Evolutionary conservation across 1,140 invertebrate species (phyloP), one percentile per base, ranked within the genome.

Genomic region (Ostrea denselamellosa): DNA sequence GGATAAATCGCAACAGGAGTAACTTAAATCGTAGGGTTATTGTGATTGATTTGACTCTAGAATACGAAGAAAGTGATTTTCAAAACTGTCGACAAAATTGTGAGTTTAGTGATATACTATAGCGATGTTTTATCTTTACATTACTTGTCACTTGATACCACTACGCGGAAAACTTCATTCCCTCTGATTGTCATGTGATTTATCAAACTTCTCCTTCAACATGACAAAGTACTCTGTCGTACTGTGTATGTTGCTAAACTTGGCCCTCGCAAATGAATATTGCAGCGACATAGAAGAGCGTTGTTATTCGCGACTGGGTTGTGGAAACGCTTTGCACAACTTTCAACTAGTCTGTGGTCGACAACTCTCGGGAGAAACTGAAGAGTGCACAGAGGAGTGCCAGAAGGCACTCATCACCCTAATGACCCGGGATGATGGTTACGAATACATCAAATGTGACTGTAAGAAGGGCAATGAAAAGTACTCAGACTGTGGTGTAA

Each of bases 401-500:
- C 89, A 92, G 88, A 90, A 89, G 25, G 92, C 92, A 25, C 88
- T 93, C 4, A 90, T 93, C 17, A 93, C 93, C 2, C 88, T 93
- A 5, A 84, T 93, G 25, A 90, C 91, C n/a, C 90, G 91, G 5
- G 92, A 92, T 77, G 91, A 93, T 85, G 92, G 92, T 0, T 82
- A 87, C n/a, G 90, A 91, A 25, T 93, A 93, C 90, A 90, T 94
- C 17, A 91, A 91, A 85, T 94, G 93, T 88, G 86, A 93, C 77
- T 94, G 93, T 82, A 68, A 87, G 17, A 85, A 65, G 28, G 90
- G 90, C 34, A 89, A 92, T 51, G 62, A 86, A n/a, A 87, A 58
- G n/a, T 90, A 90, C 28, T 90, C 92, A 28, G 85, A 89, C 81
- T 94, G 93, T 77, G 62, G 86, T 10, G 87, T 88, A 25, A 87